Evolutionary conservation across 2,888 invertebrate species (phyloP), one percentile per base, ranked within the genome.

Genomic region (Habrosyne pyritoides): DNA sequence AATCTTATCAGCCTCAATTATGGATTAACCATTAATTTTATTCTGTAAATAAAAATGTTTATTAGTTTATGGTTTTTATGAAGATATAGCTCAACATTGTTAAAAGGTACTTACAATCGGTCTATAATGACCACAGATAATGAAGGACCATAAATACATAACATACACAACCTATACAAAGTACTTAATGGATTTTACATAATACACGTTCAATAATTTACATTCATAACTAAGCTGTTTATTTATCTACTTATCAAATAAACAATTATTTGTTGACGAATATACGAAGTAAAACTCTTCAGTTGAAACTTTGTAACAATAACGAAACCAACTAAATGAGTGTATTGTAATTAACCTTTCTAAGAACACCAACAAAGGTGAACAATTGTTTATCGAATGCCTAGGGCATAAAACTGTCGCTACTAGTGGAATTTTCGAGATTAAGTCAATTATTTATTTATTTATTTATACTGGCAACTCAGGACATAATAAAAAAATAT

Each of bases 271-370:
- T 70, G 65, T 67, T 71, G 66, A 63, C 55, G 55, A 57, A 69
- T 51, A 63, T 57, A 51, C 50, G 66, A 71, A 76, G 61, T 67
- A 67, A 59, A 63, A 59, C 64, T 49, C 42, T 14, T 66, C 68
- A 67, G 66, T 62, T 58, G 54, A 75, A 80, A 81, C 73, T 78
- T 77, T 47, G 51, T 53, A 73, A 81, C 77, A 79, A 79, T 73
- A 67, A 76, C 63, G 82, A 81, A 83, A 71, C 81, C 81, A 69
- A 69, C 64, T 63, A 80, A 83, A 76, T 75, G 70, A 70, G 64
- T 71, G 71, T 73, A 77, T 83, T 83, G 75, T 79, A 68, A 79
- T 75, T 73, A 73, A 78, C 76, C 70, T 77, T 78, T 75, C 60
- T 58, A 60, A 67, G 69, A 69, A 72, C 56, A 72, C 64, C 69